Percentiles rank a stretch among this genome's conserved stretches.
Evolutionary conservation across 1,140 invertebrate species (phyloP).

Genomic region (Polypedilum pembai): DNA sequence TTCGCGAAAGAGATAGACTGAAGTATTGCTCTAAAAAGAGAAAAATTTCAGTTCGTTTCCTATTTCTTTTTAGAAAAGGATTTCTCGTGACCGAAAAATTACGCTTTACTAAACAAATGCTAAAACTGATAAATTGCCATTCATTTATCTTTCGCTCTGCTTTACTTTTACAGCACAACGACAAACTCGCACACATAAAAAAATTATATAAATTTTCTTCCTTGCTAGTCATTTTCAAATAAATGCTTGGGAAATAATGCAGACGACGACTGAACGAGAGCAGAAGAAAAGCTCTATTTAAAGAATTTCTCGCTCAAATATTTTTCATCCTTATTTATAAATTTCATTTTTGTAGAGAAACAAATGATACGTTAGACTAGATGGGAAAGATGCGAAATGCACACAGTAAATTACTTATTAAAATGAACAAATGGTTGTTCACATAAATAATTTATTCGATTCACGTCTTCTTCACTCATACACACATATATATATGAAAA

Average conservation of each 20-base stretch:
- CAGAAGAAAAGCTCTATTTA: not conserved
- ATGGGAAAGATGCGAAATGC: not conserved
- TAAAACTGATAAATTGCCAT: constrained; percentile 7
- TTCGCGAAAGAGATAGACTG: too few relatives aligned
- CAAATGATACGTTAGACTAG: not conserved
- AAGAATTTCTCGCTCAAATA: not conserved
- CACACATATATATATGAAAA: too few relatives aligned
- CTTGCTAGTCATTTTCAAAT: not conserved
- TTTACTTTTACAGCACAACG: constrained; percentile 1
- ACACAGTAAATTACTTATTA: constrained; percentile 1
- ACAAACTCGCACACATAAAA: not conserved
- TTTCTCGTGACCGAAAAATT: constrained; percentile 12
- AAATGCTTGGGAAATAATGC: constrained; percentile 1
- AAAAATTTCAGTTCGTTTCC: not conserved
- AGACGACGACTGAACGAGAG: not conserved
- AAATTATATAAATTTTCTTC: too few relatives aligned
- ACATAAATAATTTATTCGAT: not conserved
- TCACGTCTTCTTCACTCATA: not conserved
- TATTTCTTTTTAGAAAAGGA: not conserved
- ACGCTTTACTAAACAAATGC: constrained; percentile 12
- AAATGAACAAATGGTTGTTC: not conserved
- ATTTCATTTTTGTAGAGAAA: not conserved
- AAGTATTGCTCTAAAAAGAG: not conserved
- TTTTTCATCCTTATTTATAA: not conserved
- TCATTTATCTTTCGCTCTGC: not conserved